Conservation (phyloP, 2,888 invertebrate species). For the Geophilus truncorum region DNA sequence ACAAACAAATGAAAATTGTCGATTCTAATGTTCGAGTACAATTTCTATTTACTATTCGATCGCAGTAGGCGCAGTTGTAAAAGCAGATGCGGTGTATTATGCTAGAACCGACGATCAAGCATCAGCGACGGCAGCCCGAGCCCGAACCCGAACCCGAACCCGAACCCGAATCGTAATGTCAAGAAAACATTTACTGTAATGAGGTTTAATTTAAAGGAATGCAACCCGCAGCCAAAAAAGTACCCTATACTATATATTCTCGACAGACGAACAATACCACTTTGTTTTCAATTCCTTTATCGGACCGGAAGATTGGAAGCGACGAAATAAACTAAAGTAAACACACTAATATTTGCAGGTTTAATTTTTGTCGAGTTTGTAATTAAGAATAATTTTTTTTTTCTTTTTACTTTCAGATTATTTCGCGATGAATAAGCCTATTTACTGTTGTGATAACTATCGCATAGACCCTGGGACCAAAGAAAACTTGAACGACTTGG, state of each 20-base stretch:
- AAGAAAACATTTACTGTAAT: background rate
- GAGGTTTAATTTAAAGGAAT: background rate
- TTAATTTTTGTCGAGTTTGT: too few species aligned
- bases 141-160: too few species aligned
- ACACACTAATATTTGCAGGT: too few species aligned
- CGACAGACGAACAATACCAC: background rate
- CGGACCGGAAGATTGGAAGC: background rate
- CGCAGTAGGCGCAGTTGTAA: background rate
- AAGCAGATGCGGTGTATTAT: background rate
- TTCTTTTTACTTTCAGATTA: background rate
- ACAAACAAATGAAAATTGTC: background rate
- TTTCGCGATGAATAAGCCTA: slow-evolving; percentile 27
- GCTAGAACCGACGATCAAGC: too few species aligned
- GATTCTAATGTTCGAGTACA: background rate
- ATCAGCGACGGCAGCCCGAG: too few species aligned
- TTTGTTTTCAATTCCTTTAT: background rate
- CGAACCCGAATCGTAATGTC: background rate
- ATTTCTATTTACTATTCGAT: background rate
- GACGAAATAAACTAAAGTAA: background rate
- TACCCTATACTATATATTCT: background rate
- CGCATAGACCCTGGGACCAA: background rate
- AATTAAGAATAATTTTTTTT: too few species aligned
- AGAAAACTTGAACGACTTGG: slow-evolving; percentile 25
- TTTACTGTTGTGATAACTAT: slow-evolving; percentile 25
- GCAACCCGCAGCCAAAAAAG: background rate